phyloP scores from a whole-genome alignment of 1,140 invertebrate species.

The Drosophila tani region DNA sequence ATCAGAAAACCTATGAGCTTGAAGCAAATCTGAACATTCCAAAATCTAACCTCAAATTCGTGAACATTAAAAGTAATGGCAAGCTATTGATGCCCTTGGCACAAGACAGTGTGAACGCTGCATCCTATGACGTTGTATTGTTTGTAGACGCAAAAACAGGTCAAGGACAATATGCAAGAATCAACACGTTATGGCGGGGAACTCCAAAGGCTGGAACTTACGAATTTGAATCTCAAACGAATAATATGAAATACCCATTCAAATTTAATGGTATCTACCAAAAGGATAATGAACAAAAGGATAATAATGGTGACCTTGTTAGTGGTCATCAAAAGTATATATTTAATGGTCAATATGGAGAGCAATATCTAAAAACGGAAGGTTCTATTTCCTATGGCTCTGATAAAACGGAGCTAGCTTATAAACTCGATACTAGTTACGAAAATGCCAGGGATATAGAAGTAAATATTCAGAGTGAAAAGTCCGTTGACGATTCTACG shows the following conservation, averaged over 20 bases:
- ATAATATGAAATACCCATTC: conserved; percentile 46
- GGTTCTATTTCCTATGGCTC: conserved; percentile 32
- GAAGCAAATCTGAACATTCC: conserved; percentile 85
- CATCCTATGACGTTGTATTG: conserved; percentile 38
- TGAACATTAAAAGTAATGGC: conserved; percentile 62
- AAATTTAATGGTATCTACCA: conserved; percentile 66
- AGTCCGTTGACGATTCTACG: conserved; percentile 85
- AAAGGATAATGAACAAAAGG: conserved; percentile 25
- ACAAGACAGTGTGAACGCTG: not conserved
- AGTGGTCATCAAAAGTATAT: conserved; percentile 46
- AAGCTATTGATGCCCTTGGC: conserved; percentile 53
- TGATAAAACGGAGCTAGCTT: conserved; percentile 32
- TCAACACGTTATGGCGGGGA: conserved; percentile 53
- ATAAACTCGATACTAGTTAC: conserved; percentile 84
- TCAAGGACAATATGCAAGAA: conserved; percentile 46
- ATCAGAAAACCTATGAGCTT: conserved; percentile 69
- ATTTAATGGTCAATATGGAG: conserved; percentile 56
- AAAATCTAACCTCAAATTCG: conserved; percentile 86
- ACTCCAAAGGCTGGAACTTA: conserved; percentile 55
- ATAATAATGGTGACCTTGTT: conserved; percentile 31
- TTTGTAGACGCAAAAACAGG: conserved; percentile 47
- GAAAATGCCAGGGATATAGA: conserved; percentile 87
- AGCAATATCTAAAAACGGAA: conserved; percentile 58
- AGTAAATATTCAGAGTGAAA: conserved; percentile 86
- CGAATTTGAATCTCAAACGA: conserved; percentile 52